Evolutionary conservation across 2,113 vertebrate genomes (phyloP), one percentile per base, ranked within the genome.

Genomic region (Lepus americanus): DNA sequence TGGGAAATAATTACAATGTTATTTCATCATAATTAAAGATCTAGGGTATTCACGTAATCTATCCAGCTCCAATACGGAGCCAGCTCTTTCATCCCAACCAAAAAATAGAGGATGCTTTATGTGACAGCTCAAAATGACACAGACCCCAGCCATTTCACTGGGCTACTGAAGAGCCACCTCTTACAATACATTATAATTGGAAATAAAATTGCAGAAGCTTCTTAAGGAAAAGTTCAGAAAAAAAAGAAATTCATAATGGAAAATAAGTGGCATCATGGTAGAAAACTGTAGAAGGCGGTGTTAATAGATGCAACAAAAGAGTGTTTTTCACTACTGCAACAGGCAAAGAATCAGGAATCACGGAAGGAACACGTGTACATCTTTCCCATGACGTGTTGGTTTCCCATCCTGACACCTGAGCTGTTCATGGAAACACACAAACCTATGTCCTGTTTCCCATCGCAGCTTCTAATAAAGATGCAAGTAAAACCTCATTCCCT

Each of bases 121-220:
- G 4, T 33, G 59, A 87, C 33, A 96, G 17, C n/a, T 70, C 14
- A 8, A 83, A 94, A 74, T 80, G 74, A 95, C 39, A 93, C n/a
- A 88, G 87, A 49, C n/a, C n/a, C 78, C 66, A 82, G 69, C 49
- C 51, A 86, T 67, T 85, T 63, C 73, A 61, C 12, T 90, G 78
- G 63, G 22, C 49, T 53, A 33, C 10, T 63, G 4, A 91, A 89
- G 64, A 69, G 22, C 36, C 66, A 83, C 33, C 89, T 95, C 61
- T 94, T 89, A 78, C n/a, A 92, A 87, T 92, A 92, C 76, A 27
- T 51, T 74, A 84, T 87, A 95, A 89, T 73, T 77, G 66, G 10
- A 72, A 88, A 77, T 80, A 63, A 97, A 97, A 89, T 73, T 92
- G 25, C 19, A 87, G 70, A 80, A 79, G 31, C 55, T 94, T 89